These are phyloP conservation scores for Meganola albula DNA, from an alignment of 2,888 invertebrate genomes.

Conservation along the genomic window DNA sequence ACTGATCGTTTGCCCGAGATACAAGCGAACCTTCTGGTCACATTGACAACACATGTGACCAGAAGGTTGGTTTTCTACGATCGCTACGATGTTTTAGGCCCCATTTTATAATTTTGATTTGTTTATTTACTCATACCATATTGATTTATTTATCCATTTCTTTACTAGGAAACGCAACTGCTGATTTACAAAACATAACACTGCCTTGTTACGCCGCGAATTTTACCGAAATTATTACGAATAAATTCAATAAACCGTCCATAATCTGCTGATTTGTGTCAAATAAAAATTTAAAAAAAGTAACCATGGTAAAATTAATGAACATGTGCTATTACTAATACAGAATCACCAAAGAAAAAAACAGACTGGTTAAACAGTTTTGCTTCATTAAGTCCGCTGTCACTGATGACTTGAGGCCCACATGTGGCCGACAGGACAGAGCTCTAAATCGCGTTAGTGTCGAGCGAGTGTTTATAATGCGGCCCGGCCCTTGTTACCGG, in stretches of 20 bases:
- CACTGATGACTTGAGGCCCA: constrained; percentile 13
- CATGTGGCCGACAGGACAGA: constrained; percentile 37
- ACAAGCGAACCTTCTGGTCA: too few relatives aligned
- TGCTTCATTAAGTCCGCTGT: constrained; percentile 1
- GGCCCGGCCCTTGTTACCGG: constrained; percentile 34
- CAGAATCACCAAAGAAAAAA: background rate
- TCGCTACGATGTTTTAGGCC: too few relatives aligned
- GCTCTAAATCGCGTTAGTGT: constrained; percentile 64
- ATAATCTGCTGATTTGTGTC: background rate
- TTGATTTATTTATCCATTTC: too few relatives aligned
- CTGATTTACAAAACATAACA: too few relatives aligned
- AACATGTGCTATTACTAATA: background rate
- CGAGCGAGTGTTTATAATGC: constrained; percentile 64
- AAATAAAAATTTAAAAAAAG: background rate
- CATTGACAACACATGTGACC: too few relatives aligned
- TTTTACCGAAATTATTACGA: background rate
- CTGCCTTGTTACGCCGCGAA: too few relatives aligned
- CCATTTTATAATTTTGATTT: too few relatives aligned
- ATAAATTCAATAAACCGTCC: background rate
- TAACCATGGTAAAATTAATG: background rate
- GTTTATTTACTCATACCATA: too few relatives aligned
- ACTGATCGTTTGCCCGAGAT: too few relatives aligned
- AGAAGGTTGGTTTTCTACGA: too few relatives aligned
- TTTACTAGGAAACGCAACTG: too few relatives aligned
- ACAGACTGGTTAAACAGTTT: background rate